phyloP scores from a whole-genome alignment of 2,797 vertebrate species.

The Decapterus maruadsi region DNA sequence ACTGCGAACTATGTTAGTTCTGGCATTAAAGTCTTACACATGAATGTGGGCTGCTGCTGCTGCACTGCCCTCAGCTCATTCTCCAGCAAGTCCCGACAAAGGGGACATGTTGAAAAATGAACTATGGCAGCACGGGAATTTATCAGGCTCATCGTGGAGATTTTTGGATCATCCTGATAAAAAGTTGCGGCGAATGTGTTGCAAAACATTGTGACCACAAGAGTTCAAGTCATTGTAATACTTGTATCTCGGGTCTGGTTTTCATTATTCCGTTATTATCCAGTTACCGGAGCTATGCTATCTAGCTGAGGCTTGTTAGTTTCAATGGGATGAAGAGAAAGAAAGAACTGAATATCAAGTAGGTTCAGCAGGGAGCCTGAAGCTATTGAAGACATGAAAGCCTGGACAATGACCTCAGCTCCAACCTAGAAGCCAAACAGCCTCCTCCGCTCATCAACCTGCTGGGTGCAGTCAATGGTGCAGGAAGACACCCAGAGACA shows the following conservation, averaged over 20 bases:
- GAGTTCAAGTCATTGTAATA: background rate
- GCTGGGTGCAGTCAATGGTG: constrained; percentile 75
- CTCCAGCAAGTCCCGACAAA: constrained; percentile 75
- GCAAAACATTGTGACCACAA: constrained; percentile 17
- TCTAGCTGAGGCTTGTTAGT: constrained; percentile 52
- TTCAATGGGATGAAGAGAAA: constrained; percentile 63
- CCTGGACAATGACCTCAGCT: constrained; percentile 77
- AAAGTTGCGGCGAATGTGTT: constrained; percentile 22
- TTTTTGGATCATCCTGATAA: constrained; percentile 38
- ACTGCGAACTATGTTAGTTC: constrained; percentile 41
- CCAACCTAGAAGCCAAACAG: constrained; percentile 69
- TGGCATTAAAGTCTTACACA: constrained; percentile 29
- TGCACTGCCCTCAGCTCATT: constrained; percentile 66
- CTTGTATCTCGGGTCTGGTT: constrained; percentile 25
- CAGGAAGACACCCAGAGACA: constrained; percentile 72
- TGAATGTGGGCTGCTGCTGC: constrained; percentile 35
- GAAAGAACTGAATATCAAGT: constrained; percentile 79
- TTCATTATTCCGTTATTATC: constrained; percentile 21
- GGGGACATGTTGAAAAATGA: constrained; percentile 47
- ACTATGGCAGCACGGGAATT: background rate
- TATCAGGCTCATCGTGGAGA: constrained; percentile 37
- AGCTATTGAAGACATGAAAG: constrained; percentile 76
- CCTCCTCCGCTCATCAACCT: constrained; percentile 74
- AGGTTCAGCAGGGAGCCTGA: constrained; percentile 74
- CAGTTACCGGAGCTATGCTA: constrained; percentile 34